phyloP scores from a whole-genome alignment of 2,113 vertebrate genomes.

The Myrmecobius fasciatus region DNA sequence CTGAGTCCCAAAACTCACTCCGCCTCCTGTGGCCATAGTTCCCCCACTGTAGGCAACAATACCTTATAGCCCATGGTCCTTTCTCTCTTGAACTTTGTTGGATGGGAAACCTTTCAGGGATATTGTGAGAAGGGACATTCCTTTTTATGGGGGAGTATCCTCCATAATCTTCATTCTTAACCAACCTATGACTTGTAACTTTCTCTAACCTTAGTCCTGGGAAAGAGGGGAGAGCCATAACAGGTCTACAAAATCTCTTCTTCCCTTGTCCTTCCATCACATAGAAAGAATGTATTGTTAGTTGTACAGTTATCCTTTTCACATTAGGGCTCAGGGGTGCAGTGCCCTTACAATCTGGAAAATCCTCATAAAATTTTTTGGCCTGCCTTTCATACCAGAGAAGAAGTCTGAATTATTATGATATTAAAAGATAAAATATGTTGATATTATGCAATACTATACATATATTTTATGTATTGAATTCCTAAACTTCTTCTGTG shows the following conservation, averaged over 20 bases:
- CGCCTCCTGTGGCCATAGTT: not conserved
- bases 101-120: not conserved
- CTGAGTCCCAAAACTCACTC: not conserved
- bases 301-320: not conserved
- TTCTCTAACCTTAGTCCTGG: not conserved
- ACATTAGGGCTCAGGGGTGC: not conserved
- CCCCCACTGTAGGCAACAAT: not conserved
- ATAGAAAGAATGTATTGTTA: not conserved
- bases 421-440: not conserved
- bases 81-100: not conserved
- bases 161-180: not conserved
- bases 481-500: not conserved
- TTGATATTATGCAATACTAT: not conserved
- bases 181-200: not conserved
- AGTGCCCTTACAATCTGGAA: not conserved
- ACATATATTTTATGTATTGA: not conserved
- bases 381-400: not conserved
- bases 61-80: not conserved
- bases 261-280: not conserved
- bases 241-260: not conserved
- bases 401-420: not conserved
- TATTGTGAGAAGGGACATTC: not conserved
- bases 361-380: not conserved
- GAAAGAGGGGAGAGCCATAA: not conserved
- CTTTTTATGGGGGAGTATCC: not conserved